Conservation (phyloP, 2,888 invertebrate species). For the Sthenelais limicola region DNA sequence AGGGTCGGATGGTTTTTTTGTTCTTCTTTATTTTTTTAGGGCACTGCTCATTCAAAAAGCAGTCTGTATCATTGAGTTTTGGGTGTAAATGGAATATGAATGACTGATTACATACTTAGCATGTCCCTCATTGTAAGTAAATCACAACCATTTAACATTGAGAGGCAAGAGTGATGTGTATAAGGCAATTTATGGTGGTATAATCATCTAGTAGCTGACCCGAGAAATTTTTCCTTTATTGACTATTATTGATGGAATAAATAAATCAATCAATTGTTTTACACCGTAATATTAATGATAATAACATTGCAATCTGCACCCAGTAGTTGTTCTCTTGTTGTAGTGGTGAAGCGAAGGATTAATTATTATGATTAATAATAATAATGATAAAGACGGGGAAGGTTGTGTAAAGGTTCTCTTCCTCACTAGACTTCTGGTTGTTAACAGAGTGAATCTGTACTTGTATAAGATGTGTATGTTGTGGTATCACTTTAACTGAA, state of each 20-base stretch:
- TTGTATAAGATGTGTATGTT: slow-evolving; percentile 35
- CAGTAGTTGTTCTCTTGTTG: slow-evolving; percentile 31
- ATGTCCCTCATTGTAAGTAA: slow-evolving; percentile 32
- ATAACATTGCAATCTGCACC: slow-evolving; percentile 31
- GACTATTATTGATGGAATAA: too few species aligned
- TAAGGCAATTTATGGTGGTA: background rate
- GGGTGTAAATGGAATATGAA: too few species aligned
- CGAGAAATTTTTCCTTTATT: slow-evolving; percentile 19
- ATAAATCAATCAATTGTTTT: slow-evolving; percentile 26
- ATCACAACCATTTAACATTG: slow-evolving; percentile 32
- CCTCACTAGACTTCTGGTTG: slow-evolving; percentile 23
- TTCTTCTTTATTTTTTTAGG: too few species aligned
- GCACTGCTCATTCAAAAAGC: too few species aligned
- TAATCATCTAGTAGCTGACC: slow-evolving; percentile 17
- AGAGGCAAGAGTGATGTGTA: slow-evolving; percentile 7
- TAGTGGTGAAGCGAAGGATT: too few species aligned
- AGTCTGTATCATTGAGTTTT: too few species aligned
- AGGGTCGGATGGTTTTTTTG: slow-evolving; percentile 14
- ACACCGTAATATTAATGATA: too few species aligned
- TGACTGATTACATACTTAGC: too few species aligned
- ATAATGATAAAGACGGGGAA: too few species aligned
- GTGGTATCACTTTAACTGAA: slow-evolving; percentile 32
- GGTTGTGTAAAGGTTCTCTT: slow-evolving; percentile 21
- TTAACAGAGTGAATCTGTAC: slow-evolving; percentile 30
- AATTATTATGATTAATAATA: too few species aligned